A percentile compares a stretch with the other conserved stretches of the same genome.
phyloP scores from a whole-genome alignment of 1,140 invertebrate genomes.

The Drosophila seguyi region DNA sequence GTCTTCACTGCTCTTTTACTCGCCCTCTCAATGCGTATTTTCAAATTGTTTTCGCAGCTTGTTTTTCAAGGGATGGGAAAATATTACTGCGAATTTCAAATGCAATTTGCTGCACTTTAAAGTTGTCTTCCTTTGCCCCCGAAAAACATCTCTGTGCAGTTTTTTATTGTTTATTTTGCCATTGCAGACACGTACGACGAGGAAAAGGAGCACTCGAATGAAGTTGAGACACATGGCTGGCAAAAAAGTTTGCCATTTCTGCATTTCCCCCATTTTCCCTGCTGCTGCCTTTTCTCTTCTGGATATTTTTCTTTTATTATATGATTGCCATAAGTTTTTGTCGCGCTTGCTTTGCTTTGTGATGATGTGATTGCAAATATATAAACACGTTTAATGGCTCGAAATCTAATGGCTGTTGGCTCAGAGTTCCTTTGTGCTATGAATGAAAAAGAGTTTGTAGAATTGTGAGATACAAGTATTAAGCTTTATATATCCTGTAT shows the following conservation, averaged over 20 bases:
- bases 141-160: slow-evolving; percentile 12
- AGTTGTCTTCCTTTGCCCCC: slow-evolving; percentile 11
- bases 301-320: slow-evolving; percentile 58
- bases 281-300: slow-evolving; percentile 3
- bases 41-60: slow-evolving; percentile 45
- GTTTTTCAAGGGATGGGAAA: slow-evolving; percentile 31
- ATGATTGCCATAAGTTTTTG: slow-evolving; percentile 62
- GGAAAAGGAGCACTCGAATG: slow-evolving; percentile 42
- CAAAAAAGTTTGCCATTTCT: slow-evolving; percentile 33
- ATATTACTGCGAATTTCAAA: slow-evolving; percentile 53
- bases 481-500: neutral
- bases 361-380: slow-evolving; percentile 49
- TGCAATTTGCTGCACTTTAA: slow-evolving; percentile 61
- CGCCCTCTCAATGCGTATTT: slow-evolving; percentile 26
- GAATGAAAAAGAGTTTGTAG: neutral
- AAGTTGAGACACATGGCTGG: slow-evolving; percentile 55
- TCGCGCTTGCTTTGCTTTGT: slow-evolving; percentile 53
- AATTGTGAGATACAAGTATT: neutral
- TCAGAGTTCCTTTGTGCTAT: neutral
- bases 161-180: slow-evolving; percentile 56
- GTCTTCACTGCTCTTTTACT: neutral
- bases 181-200: slow-evolving; percentile 46
- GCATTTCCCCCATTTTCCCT: slow-evolving; percentile 12
- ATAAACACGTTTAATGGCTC: slow-evolving; percentile 55
- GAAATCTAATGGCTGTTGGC: slow-evolving; percentile 31